A percentile compares a stretch with the other conserved stretches of the same genome.
phyloP scores from a whole-genome alignment of 2,113 vertebrate species.

The Axis porcinus region DNA sequence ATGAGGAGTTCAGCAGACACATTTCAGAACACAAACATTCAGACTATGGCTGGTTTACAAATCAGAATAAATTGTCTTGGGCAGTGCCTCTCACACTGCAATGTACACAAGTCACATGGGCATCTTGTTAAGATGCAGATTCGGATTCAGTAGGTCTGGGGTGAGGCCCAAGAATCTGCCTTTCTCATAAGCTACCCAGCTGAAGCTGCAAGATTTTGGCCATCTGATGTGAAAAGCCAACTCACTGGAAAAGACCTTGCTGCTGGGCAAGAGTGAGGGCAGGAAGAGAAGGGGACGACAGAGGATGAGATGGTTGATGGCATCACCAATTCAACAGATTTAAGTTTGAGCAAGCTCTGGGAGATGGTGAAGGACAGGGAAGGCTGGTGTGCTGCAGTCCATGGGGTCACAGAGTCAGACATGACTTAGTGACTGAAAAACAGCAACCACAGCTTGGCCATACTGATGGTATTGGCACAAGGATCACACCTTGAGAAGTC shows the following conservation, averaged over 20 bases:
- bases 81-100: background rate
- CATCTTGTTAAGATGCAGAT: background rate
- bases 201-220: background rate
- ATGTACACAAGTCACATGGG: background rate
- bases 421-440: background rate
- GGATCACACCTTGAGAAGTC: background rate
- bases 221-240: background rate
- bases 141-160: background rate
- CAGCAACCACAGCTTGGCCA: background rate
- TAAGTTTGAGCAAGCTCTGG: background rate
- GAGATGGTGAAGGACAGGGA: background rate
- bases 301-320: background rate
- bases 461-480: background rate
- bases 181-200: background rate
- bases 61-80: background rate
- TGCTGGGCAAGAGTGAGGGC: background rate
- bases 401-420: background rate
- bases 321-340: background rate
- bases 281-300: background rate
- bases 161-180: background rate
- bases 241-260: background rate
- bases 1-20: background rate
- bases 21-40: background rate
- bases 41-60: background rate
- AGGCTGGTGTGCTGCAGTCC: background rate